phyloP scores from a whole-genome alignment of 2,113 vertebrate species.

The Myotis brandtii region DNA sequence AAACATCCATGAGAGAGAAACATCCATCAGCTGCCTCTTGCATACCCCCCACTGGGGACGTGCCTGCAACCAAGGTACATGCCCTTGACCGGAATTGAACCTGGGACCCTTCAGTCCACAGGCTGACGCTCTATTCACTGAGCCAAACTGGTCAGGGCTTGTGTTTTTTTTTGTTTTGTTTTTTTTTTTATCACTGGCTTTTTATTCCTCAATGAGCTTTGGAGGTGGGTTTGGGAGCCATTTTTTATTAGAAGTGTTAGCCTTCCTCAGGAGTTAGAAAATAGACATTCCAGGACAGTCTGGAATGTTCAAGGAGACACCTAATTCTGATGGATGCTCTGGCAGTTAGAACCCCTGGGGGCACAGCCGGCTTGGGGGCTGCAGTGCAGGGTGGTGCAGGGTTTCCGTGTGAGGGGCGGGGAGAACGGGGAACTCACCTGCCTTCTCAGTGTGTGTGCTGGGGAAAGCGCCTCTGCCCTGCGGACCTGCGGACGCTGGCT shows the following conservation, averaged over 20 bases:
- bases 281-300: slow-evolving; percentile 18
- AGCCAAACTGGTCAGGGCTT: too few species aligned
- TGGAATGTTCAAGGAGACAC: not conserved
- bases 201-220: not conserved
- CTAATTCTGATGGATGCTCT: not conserved
- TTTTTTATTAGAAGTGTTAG: not conserved
- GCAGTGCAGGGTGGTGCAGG: too few species aligned
- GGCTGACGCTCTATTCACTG: too few species aligned
- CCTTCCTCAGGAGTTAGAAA: not conserved
- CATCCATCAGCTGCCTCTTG: too few species aligned
- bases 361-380: not conserved
- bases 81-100: too few species aligned
- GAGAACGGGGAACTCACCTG: not conserved
- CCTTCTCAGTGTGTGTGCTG: not conserved
- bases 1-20: too few species aligned
- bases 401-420: not conserved
- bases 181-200: not conserved
- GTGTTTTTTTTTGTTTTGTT: not conserved
- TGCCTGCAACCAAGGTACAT: too few species aligned
- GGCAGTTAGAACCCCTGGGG: not conserved
- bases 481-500: not conserved
- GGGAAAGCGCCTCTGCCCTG: not conserved
- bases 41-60: too few species aligned
- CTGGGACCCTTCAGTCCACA: too few species aligned
- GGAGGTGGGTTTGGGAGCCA: not conserved